Base-by-base conservation (phyloP, 1,140 invertebrate genomes). In the Pseudobourletiella spinata region DNA sequence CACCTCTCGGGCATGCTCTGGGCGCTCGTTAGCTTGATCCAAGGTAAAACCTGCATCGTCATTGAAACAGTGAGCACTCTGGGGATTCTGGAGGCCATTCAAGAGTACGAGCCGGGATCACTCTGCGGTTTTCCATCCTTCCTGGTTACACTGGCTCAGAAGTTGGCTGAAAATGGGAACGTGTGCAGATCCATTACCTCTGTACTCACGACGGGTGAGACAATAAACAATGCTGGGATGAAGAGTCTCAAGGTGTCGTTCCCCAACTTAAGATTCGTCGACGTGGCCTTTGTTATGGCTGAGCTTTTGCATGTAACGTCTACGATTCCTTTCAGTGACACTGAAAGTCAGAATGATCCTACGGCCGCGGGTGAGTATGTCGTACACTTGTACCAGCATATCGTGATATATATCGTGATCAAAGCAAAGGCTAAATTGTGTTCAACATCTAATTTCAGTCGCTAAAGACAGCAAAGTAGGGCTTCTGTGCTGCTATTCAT, bases 81-180 rank as follows among this genome's bases (percentile, higher is more conserved):
- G 20, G 14, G 6, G 3, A 56, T 39, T 56, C 25, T 8, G 30
- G 28, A 56, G 24, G 32, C 52, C 15, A 56, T 56, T 56, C 28
- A 56, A 20, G 28, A 56, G 22, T 35, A 35, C 24, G 8, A 3
- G 6, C 4, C 48, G 3, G 24, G 24, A 2, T 26, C 24, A 11
- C 24, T 51, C 6, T 51, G 28, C 26, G 52, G 52, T 25, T 56
- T 56, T 18, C 52, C 52, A 22, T 35, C 52, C 4, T 56, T 56
- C 22, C 3, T 56, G 14, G 26, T 56, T 20, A 35, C 52, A 35
- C 52, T 56, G 14, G 8, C 52, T 2, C 4, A 18, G 2, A 56
- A 56, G 22, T 20, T 56, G 8, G 3, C 20, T 32, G 32, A 32
- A 32, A 18, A 14, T 11, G 52, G 52, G 3, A 25, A 25, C 3